Conservation (phyloP, 1,140 invertebrate genomes). For the Nebria ingens region DNA sequence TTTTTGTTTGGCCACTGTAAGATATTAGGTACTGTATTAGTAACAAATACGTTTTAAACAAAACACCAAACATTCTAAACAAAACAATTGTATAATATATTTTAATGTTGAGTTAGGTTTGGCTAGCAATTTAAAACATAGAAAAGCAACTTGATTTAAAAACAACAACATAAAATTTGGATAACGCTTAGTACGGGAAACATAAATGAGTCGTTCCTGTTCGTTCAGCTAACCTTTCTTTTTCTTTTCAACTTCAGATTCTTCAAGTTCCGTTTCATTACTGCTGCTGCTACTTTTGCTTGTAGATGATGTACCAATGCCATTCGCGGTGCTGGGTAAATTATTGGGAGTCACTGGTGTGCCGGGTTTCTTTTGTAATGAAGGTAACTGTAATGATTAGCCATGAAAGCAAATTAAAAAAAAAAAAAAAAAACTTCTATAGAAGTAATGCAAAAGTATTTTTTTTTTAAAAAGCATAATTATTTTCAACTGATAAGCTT, state of each 20-base stretch:
- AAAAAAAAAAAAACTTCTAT: no score
- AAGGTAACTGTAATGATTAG: background rate
- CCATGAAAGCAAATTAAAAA: no score
- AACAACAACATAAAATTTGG: conserved; percentile 3
- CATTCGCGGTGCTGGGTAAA: background rate
- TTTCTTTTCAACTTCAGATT: background rate
- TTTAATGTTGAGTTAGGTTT: no score
- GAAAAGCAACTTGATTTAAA: conserved; percentile 12
- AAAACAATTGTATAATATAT: no score
- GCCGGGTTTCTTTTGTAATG: conserved; percentile 1
- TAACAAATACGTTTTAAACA: conserved; percentile 5
- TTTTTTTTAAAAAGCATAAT: no score
- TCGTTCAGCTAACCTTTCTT: conserved; percentile 9
- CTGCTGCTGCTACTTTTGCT: background rate
- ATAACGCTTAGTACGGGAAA: background rate
- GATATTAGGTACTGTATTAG: conserved; percentile 16
- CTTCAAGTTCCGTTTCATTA: background rate
- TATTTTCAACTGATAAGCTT: no score
- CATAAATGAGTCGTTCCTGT: background rate
- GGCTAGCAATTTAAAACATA: no score
- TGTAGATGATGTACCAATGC: background rate
- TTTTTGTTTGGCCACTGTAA: conserved; percentile 46
- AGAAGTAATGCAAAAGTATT: no score
- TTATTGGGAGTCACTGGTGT: background rate
- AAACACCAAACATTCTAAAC: background rate